These are phyloP conservation scores for Cephonodes hylas DNA, from an alignment of 2,888 invertebrate genomes.

Conservation along the genomic window DNA sequence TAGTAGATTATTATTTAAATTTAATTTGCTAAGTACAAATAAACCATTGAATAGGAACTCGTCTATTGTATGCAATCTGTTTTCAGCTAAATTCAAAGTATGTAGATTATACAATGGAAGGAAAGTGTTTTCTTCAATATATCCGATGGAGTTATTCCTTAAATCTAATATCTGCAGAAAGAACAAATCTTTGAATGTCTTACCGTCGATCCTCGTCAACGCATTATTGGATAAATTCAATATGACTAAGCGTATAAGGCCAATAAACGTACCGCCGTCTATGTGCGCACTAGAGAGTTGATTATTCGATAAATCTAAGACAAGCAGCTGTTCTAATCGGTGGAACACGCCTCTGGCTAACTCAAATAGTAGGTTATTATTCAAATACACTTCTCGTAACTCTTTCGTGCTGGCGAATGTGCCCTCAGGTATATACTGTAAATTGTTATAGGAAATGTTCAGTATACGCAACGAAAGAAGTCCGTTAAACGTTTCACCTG, in stretches of 20 bases:
- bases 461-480: conserved; percentile 89
- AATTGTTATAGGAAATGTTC: conserved; percentile 92
- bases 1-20: conserved; percentile 91
- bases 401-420: conserved; percentile 91
- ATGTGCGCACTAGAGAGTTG: conserved; percentile 92
- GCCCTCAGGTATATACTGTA: conserved; percentile 90
- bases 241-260: conserved; percentile 91
- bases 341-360: conserved; percentile 92
- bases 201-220: conserved; percentile 90
- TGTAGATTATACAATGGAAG: conserved; percentile 93
- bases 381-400: conserved; percentile 90
- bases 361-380: conserved; percentile 92
- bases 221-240: conserved; percentile 93
- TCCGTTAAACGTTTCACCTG: conserved; percentile 89
- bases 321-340: conserved; percentile 91
- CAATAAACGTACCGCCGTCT: conserved; percentile 92
- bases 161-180: conserved; percentile 93
- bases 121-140: conserved; percentile 93
- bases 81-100: conserved; percentile 93
- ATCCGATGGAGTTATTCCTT: conserved; percentile 92
- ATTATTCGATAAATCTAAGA: conserved; percentile 92
- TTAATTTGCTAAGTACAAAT: conserved; percentile 90
- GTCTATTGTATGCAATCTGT: conserved; percentile 90
- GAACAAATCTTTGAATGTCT: conserved; percentile 92
- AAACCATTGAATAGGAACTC: conserved; percentile 91